Conservation (phyloP, 2,113 vertebrate species). For the Mugil cephalus region DNA sequence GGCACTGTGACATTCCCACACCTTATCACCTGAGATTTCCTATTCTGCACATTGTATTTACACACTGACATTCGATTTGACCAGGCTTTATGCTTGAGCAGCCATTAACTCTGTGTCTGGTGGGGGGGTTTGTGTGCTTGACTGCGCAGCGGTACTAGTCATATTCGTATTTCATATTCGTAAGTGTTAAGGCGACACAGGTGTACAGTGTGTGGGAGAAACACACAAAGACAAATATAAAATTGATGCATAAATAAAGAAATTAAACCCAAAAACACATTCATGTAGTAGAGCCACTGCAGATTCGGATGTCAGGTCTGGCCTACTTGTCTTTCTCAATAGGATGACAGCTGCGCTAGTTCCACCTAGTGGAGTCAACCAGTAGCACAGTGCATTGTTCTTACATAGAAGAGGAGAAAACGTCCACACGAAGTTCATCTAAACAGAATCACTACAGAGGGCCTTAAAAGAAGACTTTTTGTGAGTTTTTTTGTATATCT, state of each 20-base stretch:
- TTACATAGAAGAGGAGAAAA: too few species aligned
- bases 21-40: not conserved
- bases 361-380: constrained; percentile 66
- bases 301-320: constrained; percentile 22
- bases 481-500: too few species aligned
- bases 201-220: constrained; percentile 18
- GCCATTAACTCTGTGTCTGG: not conserved
- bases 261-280: constrained; percentile 33
- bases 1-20: not conserved
- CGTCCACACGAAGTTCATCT: too few species aligned
- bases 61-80: not conserved
- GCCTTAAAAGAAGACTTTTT: too few species aligned
- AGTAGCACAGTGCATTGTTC: too few species aligned
- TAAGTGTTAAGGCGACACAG: constrained; percentile 15
- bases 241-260: constrained; percentile 25
- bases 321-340: not conserved
- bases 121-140: not conserved
- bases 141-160: not conserved
- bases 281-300: not conserved
- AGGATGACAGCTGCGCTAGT: constrained; percentile 43
- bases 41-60: not conserved
- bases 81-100: not conserved
- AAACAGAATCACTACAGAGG: too few species aligned
- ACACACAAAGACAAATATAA: constrained; percentile 15
- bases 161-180: constrained; percentile 33